Base-by-base conservation (phyloP, 2,797 vertebrate genomes). In the Todus mexicanus region DNA sequence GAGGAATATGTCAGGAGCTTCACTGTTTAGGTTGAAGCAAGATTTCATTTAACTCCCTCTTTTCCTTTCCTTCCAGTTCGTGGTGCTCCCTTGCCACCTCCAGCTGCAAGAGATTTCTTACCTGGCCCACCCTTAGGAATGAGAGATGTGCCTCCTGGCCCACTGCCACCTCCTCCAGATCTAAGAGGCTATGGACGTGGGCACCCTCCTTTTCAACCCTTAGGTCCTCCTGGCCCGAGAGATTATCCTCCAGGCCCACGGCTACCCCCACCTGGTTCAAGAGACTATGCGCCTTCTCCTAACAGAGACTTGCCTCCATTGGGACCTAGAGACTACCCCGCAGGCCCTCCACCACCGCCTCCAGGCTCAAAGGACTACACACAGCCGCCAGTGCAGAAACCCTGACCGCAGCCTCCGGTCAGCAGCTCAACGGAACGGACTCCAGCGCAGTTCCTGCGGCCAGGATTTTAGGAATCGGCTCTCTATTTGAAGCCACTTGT, bases 161-260 rank as follows among this genome's bases (percentile, higher is more conserved):
- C 98, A 5, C 70, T 96, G 6, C 95, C 42, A 0, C 95, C 92
- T 11, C 85, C 95, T 43, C 71, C 96, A 1, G 97, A 97, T 14
- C 92, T 87, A 5, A 95, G 98, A 85, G 94, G 91, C 61, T 98
- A 97, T 5, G 18, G 96, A 38, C 96, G 94, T 51, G 97, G 96
- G 92, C 96, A 95, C 4, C 56, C 92, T 73, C 96, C 94, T 50
- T 97, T 98, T 54, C 95, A 71, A 61, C 96, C 97, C 37, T 60
- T 94, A 3, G 92, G 94, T 45, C 65, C 96, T 81, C 91, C 89
- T 31, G 97, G 96, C 45, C 97, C 97, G 15, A 93, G 98, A 76
- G 98, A 98, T 68, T 98, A 97, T 56, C 97, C 97, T 77, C 97
- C 98, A 8, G 98, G 98, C 84, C 97, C 98, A 7, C 95, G 76